Conservation (phyloP, 2,888 invertebrate genomes). For the Hydropsyche betteni region DNA sequence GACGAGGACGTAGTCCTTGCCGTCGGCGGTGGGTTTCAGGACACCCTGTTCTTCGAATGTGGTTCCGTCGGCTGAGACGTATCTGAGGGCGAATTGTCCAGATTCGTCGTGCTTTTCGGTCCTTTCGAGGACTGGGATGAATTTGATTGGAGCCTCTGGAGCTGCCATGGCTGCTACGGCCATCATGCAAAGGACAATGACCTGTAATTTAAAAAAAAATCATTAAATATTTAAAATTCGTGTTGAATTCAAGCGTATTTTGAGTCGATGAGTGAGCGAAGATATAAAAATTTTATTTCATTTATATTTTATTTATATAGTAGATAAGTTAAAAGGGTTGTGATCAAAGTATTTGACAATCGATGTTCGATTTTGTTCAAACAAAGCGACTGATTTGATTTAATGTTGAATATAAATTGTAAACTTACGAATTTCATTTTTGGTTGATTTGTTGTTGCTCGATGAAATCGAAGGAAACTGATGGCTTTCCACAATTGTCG, state of each 20-base stretch:
- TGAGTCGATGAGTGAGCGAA: too few species aligned
- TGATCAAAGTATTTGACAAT: too few species aligned
- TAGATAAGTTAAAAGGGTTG: too few species aligned
- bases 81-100: slow-evolving; percentile 46
- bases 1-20: slow-evolving; percentile 45
- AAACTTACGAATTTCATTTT: slow-evolving; percentile 35
- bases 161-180: slow-evolving; percentile 42
- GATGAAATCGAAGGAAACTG: too few species aligned
- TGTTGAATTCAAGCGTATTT: too few species aligned
- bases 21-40: slow-evolving; percentile 42
- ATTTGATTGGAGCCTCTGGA: slow-evolving; percentile 38
- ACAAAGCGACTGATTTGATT: too few species aligned
- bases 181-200: slow-evolving; percentile 27
- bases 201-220: slow-evolving; percentile 23
- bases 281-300: too few species aligned
- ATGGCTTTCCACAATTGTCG: too few species aligned
- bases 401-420: not conserved
- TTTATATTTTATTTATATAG: too few species aligned
- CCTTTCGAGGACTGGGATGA: slow-evolving; percentile 47
- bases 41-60: slow-evolving; percentile 48
- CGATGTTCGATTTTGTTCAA: too few species aligned
- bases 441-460: not conserved
- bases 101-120: slow-evolving; percentile 43
- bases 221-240: not conserved
- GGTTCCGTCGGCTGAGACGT: slow-evolving; percentile 49